Conservation (phyloP, 1,140 invertebrate genomes). For the Listronotus bonariensis region DNA sequence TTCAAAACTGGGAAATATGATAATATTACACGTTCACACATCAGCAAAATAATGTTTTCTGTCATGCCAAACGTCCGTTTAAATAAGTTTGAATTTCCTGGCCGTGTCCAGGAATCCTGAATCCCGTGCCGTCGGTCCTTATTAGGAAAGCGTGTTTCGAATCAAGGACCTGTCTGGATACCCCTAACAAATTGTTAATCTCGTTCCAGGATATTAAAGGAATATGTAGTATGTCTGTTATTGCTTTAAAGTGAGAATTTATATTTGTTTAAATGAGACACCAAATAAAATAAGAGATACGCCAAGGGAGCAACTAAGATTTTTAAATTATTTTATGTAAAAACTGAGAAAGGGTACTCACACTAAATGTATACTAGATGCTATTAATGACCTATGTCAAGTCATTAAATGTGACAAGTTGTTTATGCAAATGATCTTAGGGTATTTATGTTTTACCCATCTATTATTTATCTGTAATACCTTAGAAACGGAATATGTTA, state of each 20-base stretch:
- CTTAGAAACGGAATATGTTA: too few species aligned
- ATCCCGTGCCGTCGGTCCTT: slow-evolving; percentile 31
- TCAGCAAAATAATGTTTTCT: slow-evolving; percentile 35
- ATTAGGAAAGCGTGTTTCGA: slow-evolving; percentile 42
- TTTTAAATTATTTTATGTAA: too few species aligned
- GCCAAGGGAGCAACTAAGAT: too few species aligned
- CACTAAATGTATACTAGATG: too few species aligned
- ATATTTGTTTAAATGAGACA: too few species aligned
- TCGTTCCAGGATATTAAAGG: slow-evolving; percentile 43
- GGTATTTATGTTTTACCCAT: too few species aligned
- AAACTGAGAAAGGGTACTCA: too few species aligned
- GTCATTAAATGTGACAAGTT: too few species aligned
- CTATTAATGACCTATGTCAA: too few species aligned
- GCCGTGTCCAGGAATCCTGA: slow-evolving; percentile 30
- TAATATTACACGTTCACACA: slow-evolving; percentile 23
- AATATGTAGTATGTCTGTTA: slow-evolving; percentile 35
- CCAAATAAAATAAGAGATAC: too few species aligned
- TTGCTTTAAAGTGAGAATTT: not conserved
- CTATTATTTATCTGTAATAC: too few species aligned
- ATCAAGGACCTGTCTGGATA: slow-evolving; percentile 38
- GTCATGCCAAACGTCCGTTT: slow-evolving; percentile 27
- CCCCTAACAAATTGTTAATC: slow-evolving; percentile 45
- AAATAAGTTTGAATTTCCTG: slow-evolving; percentile 35
- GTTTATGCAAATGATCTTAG: too few species aligned
- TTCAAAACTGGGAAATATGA: slow-evolving; percentile 5